Evolutionary conservation across 2,888 invertebrate species (phyloP).

Genomic region (Dysmachus trigonus): DNA sequence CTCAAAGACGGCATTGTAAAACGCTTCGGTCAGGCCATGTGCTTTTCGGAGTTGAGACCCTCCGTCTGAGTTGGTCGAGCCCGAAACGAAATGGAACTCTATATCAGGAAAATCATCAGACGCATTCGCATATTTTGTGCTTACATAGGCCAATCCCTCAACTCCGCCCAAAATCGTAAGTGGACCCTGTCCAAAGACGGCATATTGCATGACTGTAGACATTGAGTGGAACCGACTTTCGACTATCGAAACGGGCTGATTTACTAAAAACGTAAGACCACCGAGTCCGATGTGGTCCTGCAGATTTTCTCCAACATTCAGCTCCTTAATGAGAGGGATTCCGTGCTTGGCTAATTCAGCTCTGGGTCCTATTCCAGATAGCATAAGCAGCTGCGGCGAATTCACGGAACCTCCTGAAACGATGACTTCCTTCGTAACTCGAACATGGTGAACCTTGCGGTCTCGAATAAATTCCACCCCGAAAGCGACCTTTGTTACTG

Average conservation of each 20-base stretch:
- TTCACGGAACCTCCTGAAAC: constrained; percentile 91
- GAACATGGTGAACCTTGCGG: constrained; percentile 75
- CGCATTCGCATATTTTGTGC: constrained; percentile 83
- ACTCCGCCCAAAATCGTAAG: constrained; percentile 89
- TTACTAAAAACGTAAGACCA: constrained; percentile 83
- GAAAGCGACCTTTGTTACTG: constrained; percentile 78
- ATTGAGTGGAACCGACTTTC: constrained; percentile 81
- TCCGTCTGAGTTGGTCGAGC: constrained; percentile 86
- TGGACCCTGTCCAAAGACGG: constrained; percentile 83
- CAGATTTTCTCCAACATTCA: constrained; percentile 85
- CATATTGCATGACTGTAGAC: constrained; percentile 83
- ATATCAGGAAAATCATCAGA: constrained; percentile 88
- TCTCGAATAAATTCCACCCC: constrained; percentile 84
- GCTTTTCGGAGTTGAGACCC: constrained; percentile 83
- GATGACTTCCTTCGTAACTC: constrained; percentile 87
- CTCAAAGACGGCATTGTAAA: constrained; percentile 78
- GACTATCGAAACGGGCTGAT: constrained; percentile 80
- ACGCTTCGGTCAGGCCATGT: constrained; percentile 78
- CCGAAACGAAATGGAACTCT: constrained; percentile 88
- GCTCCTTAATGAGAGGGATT: constrained; percentile 82
- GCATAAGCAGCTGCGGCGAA: constrained; percentile 91
- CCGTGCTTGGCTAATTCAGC: constrained; percentile 76
- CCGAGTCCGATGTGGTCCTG: constrained; percentile 91
- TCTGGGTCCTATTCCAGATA: constrained; percentile 87
- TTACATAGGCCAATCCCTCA: constrained; percentile 88